Evolutionary conservation across 2,113 vertebrate genomes (phyloP).

Genomic region (Physeter macrocephalus): DNA sequence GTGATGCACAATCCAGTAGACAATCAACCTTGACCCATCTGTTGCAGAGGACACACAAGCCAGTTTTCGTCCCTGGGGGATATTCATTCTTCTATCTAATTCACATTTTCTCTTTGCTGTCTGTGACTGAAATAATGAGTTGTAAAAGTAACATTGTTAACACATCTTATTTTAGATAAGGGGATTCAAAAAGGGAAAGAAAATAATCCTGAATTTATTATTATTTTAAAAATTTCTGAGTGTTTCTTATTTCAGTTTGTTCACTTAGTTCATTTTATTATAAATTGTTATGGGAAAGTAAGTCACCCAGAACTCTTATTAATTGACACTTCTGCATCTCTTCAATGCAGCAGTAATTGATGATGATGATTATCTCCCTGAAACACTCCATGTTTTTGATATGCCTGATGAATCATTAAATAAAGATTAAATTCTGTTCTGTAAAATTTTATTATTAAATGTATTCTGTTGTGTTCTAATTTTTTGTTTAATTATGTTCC

Average conservation of each 20-base stretch:
- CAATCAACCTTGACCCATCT: accelerated
- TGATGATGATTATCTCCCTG: neutral
- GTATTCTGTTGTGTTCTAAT: neutral
- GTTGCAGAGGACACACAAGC: too few relatives aligned
- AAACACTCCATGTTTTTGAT: neutral
- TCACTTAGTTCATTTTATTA: neutral
- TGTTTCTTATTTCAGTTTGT: neutral
- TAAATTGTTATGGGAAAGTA: neutral
- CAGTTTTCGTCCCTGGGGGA: too few relatives aligned
- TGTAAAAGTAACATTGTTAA: neutral
- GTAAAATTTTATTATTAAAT: neutral
- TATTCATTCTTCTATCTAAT: neutral
- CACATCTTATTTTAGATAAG: neutral
- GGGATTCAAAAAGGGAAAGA: neutral
- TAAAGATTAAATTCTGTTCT: neutral
- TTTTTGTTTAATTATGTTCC: neutral
- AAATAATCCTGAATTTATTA: neutral
- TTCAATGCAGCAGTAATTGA: neutral
- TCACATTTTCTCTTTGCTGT: neutral
- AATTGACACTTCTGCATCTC: neutral
- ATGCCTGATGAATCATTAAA: neutral
- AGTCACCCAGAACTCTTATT: neutral
- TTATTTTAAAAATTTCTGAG: neutral
- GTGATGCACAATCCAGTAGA: accelerated
- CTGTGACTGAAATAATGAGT: neutral